Base-by-base conservation (phyloP, 2,113 vertebrate species). In the Varanus komodoensis region DNA sequence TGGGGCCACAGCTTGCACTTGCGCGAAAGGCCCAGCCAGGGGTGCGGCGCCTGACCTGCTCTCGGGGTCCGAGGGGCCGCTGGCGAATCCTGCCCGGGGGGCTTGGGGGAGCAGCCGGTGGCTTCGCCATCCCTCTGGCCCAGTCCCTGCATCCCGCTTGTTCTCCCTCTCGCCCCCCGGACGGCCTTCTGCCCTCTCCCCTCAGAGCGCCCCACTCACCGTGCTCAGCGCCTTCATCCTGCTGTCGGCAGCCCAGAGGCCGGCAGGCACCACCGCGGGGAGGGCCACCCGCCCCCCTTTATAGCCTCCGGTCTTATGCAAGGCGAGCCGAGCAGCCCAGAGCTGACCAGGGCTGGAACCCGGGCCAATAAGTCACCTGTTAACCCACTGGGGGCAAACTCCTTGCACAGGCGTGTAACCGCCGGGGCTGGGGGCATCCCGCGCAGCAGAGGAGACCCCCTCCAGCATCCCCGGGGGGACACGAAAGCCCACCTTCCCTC, bases 341-440 rank as follows among this genome's bases (percentile, higher is more conserved):
- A 61, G 44, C 61, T 9, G 67, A 54, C 12, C 2, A 7, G 86
- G 67, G 54, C 74, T 27, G 14, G 8, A 67, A 67, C 7, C 1
- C 54, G 34, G 88, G 82, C 25, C 73, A 84, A 89, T 84, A 89
- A 89, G 89, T 89, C 82, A 89, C 64, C 23, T 15, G 89, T 89
- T 89, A 89, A 89, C 82, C 71, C 17, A 7, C 57, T 11, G 27
- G 5, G 54, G 88, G 88, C 88, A 78, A 89, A 89, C 74, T 89
- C 82, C 82, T 89, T 19, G 29, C 50, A 2, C 0, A 6, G 21
- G 0, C 19, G 19, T 29, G 78, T 68, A 79, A 89, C 78, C 57
- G 4, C 8, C 21, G 57, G 29, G 23, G 2, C 71, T 73, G 27
- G 5, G 6, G 68, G 86, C 34, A 57, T 19, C 86, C 29, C 57